Evolutionary conservation across 2,113 vertebrate species (phyloP), one percentile per base, ranked within the genome.

Genomic region (Bubo blakistoni): DNA sequence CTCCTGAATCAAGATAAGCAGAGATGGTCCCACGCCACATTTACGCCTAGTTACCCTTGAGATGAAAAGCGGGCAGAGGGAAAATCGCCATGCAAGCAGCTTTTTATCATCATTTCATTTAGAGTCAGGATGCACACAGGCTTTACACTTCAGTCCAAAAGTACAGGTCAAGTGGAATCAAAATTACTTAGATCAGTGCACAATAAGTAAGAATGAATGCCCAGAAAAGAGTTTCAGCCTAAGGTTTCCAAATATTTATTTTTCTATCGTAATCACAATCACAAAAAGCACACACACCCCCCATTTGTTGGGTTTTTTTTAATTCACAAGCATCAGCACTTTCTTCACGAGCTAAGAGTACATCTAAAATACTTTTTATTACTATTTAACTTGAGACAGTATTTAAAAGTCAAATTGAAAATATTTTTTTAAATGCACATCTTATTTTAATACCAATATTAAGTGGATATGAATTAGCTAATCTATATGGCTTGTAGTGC

Each of bases 391-490:
- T 96, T 32, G 19, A 96, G 65, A n/a, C 88, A 72, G 46, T 69
- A 52, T 84, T 89, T 51, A 46, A 29, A 80, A 82, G 46, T 70
- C 46, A 97, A 95, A 96, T 54, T 94, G 70, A 96, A 92, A 96
- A 90, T 9, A 74, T 82, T 88, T 63, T 91, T 42, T 7, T 0
- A 52, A 97, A 95, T 51, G 30, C 79, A 46, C 55, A 94, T 46
- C 58, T 91, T 69, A 92, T 13, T 95, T 76, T 38, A 94, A 95
- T 90, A 95, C 72, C 71, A 85, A 73, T 85, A 78, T 55, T 65
- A 88, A 82, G 69, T 10, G 77, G 79, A 69, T 11, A 85, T 9
- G 69, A 97, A 91, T 44, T 76, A 42, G 30, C 83, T 65, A 57
- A 54, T 54, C 54, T 84, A 47, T 47, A 47, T 21, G 46, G 18